These are phyloP conservation scores for Neodiprion fabricii DNA, from an alignment of 1,140 invertebrate genomes.

Conservation along the genomic window DNA sequence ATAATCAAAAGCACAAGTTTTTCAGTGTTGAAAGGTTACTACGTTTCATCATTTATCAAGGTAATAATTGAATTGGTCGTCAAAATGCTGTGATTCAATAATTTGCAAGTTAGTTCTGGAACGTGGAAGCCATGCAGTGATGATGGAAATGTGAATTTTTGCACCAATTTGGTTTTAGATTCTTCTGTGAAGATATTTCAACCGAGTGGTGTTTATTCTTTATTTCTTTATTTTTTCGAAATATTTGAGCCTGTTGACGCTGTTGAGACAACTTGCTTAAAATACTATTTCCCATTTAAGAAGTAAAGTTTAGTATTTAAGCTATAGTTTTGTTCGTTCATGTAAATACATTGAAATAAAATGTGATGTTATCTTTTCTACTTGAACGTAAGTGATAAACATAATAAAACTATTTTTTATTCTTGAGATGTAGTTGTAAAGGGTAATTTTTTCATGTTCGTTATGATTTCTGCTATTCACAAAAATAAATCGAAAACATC, in stretches of 20 bases:
- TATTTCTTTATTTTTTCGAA: background rate
- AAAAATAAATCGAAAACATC: too few species aligned
- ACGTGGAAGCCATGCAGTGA: too few species aligned
- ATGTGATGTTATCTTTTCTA: constrained; percentile 1
- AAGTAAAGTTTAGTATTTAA: background rate
- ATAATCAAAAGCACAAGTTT: too few species aligned
- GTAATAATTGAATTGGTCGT: too few species aligned
- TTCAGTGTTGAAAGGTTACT: too few species aligned
- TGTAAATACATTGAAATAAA: background rate
- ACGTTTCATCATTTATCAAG: too few species aligned
- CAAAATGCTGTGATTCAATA: too few species aligned
- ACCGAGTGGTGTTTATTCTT: background rate
- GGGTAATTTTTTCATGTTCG: too few species aligned
- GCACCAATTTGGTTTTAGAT: background rate
- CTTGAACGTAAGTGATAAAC: background rate
- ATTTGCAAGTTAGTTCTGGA: too few species aligned
- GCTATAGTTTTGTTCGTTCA: background rate
- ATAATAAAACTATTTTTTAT: constrained; percentile 6
- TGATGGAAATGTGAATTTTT: too few species aligned
- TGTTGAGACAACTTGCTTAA: background rate
- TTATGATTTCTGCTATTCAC: too few species aligned
- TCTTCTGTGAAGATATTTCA: constrained; percentile 3
- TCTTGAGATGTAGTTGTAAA: background rate
- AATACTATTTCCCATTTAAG: background rate
- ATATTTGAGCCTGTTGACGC: too few species aligned